phyloP scores from a whole-genome alignment of 2,113 vertebrate species.

The Nesospiza acunhae region DNA sequence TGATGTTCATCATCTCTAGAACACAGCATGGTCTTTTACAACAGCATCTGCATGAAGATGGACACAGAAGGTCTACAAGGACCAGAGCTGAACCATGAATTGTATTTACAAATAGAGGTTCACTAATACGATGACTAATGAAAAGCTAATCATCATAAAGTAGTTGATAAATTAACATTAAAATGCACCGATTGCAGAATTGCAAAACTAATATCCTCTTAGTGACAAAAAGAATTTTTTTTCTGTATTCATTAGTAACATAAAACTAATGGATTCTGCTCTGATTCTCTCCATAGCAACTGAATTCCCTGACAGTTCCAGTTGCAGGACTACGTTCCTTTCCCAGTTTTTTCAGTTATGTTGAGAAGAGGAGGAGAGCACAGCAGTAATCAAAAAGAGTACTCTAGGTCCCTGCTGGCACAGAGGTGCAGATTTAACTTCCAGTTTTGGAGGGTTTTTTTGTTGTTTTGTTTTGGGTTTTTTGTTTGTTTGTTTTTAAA shows the following conservation, averaged over 20 bases:
- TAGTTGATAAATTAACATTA: not conserved
- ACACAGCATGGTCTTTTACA: not conserved
- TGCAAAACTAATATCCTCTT: not conserved
- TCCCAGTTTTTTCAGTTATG: not conserved
- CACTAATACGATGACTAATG: not conserved
- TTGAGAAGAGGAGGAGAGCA: not conserved
- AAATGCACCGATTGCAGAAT: not conserved
- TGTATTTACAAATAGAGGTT: not conserved
- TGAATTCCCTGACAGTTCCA: conserved; percentile 36
- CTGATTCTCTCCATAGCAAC: conserved; percentile 58
- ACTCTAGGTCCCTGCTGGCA: not conserved
- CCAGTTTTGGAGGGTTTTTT: not conserved
- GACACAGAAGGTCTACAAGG: not conserved
- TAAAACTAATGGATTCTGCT: conserved; percentile 46
- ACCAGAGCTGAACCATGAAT: not conserved
- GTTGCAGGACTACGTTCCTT: not conserved
- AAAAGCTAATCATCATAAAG: not conserved
- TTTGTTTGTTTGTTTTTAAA: not conserved
- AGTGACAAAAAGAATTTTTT: conserved; percentile 6
- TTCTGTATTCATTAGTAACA: conserved; percentile 40
- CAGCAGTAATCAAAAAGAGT: not conserved
- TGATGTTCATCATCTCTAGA: not conserved
- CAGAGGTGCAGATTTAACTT: conserved; percentile 34
- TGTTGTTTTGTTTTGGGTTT: not conserved
- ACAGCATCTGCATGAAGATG: not conserved